Evolutionary conservation across 1,140 invertebrate species (phyloP), one percentile per base, ranked within the genome.

Genomic region (Gyrodactylus salaris): DNA sequence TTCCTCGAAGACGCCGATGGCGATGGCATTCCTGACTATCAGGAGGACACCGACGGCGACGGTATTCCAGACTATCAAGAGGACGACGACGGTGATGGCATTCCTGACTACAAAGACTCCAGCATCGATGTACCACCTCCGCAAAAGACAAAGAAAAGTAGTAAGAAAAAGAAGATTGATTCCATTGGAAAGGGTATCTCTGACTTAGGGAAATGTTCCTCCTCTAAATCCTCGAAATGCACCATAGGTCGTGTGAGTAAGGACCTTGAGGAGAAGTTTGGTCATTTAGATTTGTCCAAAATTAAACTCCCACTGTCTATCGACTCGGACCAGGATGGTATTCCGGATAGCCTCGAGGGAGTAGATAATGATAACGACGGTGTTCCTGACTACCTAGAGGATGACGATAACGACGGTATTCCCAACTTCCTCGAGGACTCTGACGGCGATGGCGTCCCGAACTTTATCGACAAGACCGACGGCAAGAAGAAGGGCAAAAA

Each of bases 271-370:
- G 20, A 19, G 19, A 72, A 27, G 1, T 16, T 22, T 20, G 27
- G 27, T 19, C 2, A 24, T 24, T 21, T 69, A 20, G 20, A 69
- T 21, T 1, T 20, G 23, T 27, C 20, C 16, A 27, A 16, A 27
- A 26, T 2, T 25, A 72, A 1, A 27, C 23, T 27, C 21, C 26
- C n/a, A 27, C 26, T 26, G 71, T n/a, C 78, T 73, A 74, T 77
- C 74, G 77, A 79, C 74, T 76, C 75, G 72, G 77, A 79, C 75
- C 76, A 76, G 54, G 78, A 80, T 75, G 79, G 78, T 16, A 77
- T 79, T 27, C 78, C 78, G 0, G 78, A 79, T 72, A 22, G 75
- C 74, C n/a, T 79, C n/a, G 69, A 77, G 1, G 75, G 75, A 26
- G n/a, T 54, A n/a, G 34, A 54, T n/a, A 16, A 7, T 54, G 34